phyloP scores from a whole-genome alignment of 2,113 vertebrate species.

The Platysternon megacephalum region DNA sequence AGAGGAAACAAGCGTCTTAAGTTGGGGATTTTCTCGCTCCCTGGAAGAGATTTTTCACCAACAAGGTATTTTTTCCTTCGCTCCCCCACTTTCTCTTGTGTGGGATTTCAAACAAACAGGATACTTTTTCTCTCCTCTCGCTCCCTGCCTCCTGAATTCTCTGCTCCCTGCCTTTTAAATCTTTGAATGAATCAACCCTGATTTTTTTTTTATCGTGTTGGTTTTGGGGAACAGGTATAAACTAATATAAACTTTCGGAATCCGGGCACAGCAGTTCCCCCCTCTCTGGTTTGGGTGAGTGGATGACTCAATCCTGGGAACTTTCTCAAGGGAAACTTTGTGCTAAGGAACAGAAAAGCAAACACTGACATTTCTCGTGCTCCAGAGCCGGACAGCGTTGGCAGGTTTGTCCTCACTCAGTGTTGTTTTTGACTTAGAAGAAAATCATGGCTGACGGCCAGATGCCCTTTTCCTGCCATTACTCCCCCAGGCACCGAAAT shows the following conservation, averaged over 20 bases:
- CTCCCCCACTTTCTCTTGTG: conserved; percentile 7
- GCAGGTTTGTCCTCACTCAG: neutral
- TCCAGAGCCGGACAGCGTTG: neutral
- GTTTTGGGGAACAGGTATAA: neutral
- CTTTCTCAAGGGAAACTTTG: neutral
- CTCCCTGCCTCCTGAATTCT: conserved; percentile 13
- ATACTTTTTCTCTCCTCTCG: conserved; percentile 18
- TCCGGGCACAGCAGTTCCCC: neutral
- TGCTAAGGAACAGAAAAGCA: neutral
- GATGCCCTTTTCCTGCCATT: conserved; percentile 83
- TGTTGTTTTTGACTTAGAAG: neutral
- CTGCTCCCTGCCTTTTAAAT: conserved; percentile 43
- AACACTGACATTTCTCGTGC: conserved; percentile 36
- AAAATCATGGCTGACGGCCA: conserved; percentile 93
- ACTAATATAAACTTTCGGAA: neutral
- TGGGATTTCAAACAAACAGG: conserved; percentile 61
- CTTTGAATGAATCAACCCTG: conserved; percentile 35
- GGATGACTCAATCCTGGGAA: conserved; percentile 42
- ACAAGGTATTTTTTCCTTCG: neutral
- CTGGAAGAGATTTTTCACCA: neutral
- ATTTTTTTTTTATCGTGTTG: neutral
- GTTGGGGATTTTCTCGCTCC: neutral
- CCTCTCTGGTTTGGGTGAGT: neutral
- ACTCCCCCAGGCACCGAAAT: conserved; percentile 84
- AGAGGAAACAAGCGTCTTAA: neutral